phyloP scores from a whole-genome alignment of 37 sponge, comb jelly and placozoan species.

The Crambe crambe region DNA sequence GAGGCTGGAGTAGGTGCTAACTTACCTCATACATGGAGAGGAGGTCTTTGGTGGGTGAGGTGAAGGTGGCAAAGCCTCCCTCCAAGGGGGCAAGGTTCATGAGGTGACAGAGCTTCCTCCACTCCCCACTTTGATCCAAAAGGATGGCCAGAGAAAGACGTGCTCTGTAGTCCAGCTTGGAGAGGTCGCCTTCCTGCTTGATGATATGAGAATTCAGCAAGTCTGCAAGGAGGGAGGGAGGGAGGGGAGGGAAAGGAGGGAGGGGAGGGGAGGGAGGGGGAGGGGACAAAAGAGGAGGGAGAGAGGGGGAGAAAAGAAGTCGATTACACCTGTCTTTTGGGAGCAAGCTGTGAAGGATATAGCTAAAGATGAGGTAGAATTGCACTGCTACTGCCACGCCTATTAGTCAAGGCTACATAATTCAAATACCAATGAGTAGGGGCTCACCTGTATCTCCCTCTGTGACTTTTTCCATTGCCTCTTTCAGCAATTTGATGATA shows the following conservation, averaged over 20 bases:
- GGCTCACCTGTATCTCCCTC: too few species aligned
- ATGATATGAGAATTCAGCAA: slow-evolving; percentile 35
- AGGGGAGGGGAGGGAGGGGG: neutral
- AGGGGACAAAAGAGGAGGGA: slow-evolving; percentile 2
- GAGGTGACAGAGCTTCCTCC: too few species aligned
- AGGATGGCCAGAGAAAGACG: slow-evolving; percentile 52
- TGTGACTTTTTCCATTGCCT: too few species aligned
- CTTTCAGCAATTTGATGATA: slow-evolving; percentile 22
- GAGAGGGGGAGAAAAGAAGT: neutral
- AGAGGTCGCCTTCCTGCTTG: slow-evolving; percentile 38
- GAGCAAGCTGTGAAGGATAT: too few species aligned
- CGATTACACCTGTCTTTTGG: too few species aligned
- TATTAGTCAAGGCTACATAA: too few species aligned
- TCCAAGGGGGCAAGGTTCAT: slow-evolving; percentile 18
- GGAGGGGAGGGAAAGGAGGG: neutral
- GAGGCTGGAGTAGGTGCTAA: too few species aligned
- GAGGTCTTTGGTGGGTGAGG: too few species aligned
- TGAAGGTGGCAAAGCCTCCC: slow-evolving; percentile 41
- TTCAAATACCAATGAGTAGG: too few species aligned
- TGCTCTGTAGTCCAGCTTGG: too few species aligned
- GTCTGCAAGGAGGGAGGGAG: slow-evolving; percentile 37
- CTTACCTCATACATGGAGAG: slow-evolving; percentile 70
- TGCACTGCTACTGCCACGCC: too few species aligned
- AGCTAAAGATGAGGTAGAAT: too few species aligned
- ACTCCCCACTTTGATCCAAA: slow-evolving; percentile 40